Conservation (phyloP, 2,113 vertebrate genomes). For the Coreoperca whiteheadi region DNA sequence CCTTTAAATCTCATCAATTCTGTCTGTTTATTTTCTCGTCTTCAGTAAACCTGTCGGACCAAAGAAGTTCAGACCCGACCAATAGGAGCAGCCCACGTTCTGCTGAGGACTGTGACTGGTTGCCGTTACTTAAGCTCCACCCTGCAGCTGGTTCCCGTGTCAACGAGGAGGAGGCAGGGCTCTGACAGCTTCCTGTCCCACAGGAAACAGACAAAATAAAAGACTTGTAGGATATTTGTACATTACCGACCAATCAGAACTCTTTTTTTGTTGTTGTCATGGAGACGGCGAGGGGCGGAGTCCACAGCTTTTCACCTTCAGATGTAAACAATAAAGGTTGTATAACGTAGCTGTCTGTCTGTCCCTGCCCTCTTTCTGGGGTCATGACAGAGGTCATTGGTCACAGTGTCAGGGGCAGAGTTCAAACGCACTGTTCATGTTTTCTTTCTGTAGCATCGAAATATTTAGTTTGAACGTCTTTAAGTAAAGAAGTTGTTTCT, state of each 20-base stretch:
- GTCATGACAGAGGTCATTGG: constrained; percentile 27
- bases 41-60: constrained; percentile 86
- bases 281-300: constrained; percentile 26
- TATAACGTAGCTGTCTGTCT: constrained; percentile 25
- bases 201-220: constrained; percentile 44
- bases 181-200: background rate
- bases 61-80: constrained; percentile 89
- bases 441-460: constrained; percentile 76
- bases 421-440: constrained; percentile 73
- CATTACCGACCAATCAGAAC: constrained; percentile 47
- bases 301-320: constrained; percentile 14
- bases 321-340: constrained; percentile 28
- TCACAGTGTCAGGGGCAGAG: constrained; percentile 8
- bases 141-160: background rate
- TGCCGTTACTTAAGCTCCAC: constrained; percentile 22
- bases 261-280: constrained; percentile 24
- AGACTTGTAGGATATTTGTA: constrained; percentile 72
- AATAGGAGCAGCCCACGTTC: constrained; percentile 74
- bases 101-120: constrained; percentile 33
- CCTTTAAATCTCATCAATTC: no score
- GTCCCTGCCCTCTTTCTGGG: background rate
- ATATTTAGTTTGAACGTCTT: constrained; percentile 58
- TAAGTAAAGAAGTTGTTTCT: constrained; percentile 55
- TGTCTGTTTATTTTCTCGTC: background rate
- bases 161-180: background rate